A percentile compares a stretch with the other conserved stretches of the same genome.
Conservation (phyloP, 23 tunicate genomes). For the Phallusia fumigata region DNA sequence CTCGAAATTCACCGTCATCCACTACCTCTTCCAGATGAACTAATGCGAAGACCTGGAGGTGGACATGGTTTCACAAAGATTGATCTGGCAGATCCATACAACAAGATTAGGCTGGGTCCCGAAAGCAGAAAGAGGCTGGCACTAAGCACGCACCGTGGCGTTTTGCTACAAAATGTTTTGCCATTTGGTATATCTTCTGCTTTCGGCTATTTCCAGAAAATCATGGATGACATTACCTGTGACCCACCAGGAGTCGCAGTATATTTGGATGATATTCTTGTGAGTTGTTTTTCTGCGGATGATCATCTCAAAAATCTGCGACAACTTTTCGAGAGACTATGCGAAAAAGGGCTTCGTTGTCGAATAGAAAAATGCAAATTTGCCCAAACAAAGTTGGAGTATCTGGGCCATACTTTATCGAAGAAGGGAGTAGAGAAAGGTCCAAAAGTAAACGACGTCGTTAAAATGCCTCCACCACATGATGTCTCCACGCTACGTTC, state of each 20-base stretch:
- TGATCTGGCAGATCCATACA: conserved; percentile 32
- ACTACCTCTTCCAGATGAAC: conserved; percentile 16
- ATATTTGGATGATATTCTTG: background rate
- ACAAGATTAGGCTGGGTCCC: conserved; percentile 27
- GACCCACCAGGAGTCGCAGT: background rate
- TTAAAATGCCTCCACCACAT: background rate
- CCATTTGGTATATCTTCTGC: background rate
- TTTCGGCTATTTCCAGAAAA: background rate
- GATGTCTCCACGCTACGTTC: background rate
- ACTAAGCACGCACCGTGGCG: conserved; percentile 23
- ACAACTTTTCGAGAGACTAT: background rate
- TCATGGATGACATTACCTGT: background rate
- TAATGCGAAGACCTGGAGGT: conserved; percentile 32
- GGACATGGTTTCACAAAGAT: conserved; percentile 36
- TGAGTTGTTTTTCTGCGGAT: background rate
- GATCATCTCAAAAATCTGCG: conserved; percentile 12
- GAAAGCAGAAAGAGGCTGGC: conserved; percentile 30
- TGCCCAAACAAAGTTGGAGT: conserved; percentile 23
- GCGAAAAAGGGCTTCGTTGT: conserved; percentile 20
- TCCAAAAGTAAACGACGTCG: background rate
- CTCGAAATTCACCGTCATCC: conserved; percentile 26
- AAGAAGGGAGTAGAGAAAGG: background rate
- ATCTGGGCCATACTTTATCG: background rate
- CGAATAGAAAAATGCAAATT: conserved; percentile 26
- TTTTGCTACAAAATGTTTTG: background rate